Base-by-base conservation (phyloP, 2,797 vertebrate genomes). In the Cryptoprocta ferox region DNA sequence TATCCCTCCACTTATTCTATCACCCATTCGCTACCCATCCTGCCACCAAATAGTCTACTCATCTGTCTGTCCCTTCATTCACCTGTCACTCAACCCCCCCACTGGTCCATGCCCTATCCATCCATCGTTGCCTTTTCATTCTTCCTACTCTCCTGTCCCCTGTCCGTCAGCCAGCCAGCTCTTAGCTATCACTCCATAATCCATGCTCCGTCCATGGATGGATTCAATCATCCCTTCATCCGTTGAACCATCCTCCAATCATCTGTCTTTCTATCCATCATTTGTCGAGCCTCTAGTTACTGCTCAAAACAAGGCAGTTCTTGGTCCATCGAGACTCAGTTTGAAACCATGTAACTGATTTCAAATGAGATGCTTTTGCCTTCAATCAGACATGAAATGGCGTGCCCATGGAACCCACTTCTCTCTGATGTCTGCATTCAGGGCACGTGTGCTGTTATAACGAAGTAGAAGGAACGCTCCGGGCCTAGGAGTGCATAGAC, bases 201-300 rank as follows among this genome's bases (percentile, higher is more conserved):
- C 65, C 12, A 10, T n/a, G n/a, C 61, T 50, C 71, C 12, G 1
- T n/a, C 50, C 26, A 0, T 9, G 87, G 11, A 1, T 3, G 26
- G 12, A 6, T 42, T 15, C 42, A 18, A 12, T 63, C 53, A 39
- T n/a, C 45, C 26, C 30, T 35, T 45, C 45, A 28, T 30, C 71
- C 42, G 15, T 1, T 9, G 32, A 63, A 11, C 76, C 39, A 2
- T 30, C 56, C 24, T 76, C 53, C 3, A 4, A 0, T 24, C 11
- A 9, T 73, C 48, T n/a, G 30, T 32, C 66, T 86, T 10, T 18
- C 13, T 14, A 1, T 19, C 90, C 48, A 1, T n/a, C 37, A 18
- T 48, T 10, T 63, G 7, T 24, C 30, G 42, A 28, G 15, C 35
- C 50, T 24, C 16, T 76, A 7, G 14, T 39, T 30, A 80, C 13